phyloP scores from a whole-genome alignment of 2,797 vertebrate genomes.

The Brotula barbata region DNA sequence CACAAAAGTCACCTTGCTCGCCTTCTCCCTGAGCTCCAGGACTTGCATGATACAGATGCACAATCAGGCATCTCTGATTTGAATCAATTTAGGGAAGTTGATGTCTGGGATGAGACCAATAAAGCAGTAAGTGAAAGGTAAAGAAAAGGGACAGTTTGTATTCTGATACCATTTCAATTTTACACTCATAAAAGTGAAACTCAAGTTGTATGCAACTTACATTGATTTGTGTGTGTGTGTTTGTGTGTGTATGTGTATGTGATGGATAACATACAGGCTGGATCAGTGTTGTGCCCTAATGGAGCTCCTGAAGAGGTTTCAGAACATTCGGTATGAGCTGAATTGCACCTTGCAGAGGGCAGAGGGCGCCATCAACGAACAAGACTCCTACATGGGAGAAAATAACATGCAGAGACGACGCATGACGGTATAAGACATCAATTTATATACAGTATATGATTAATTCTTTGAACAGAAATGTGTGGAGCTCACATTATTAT shows the following conservation, averaged over 20 bases:
- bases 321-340: slow-evolving; percentile 79
- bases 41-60: slow-evolving; percentile 63
- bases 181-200: no score
- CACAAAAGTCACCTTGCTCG: slow-evolving; percentile 79
- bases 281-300: slow-evolving; percentile 81
- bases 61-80: slow-evolving; percentile 47
- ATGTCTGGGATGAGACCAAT: slow-evolving; percentile 82
- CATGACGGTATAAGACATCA: slow-evolving; percentile 72
- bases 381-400: slow-evolving; percentile 87
- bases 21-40: slow-evolving; percentile 76
- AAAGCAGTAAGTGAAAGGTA: slow-evolving; percentile 82
- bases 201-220: neutral
- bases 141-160: neutral
- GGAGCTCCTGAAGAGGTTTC: slow-evolving; percentile 88
- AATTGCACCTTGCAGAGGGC: slow-evolving; percentile 84
- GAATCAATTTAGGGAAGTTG: slow-evolving; percentile 57
- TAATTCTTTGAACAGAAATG: no score
- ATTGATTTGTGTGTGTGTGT: slow-evolving; percentile 6
- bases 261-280: slow-evolving; percentile 75
- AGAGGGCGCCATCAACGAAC: slow-evolving; percentile 81
- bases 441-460: neutral
- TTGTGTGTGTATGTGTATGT: no score
- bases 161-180: neutral
- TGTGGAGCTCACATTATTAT: no score
- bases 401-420: slow-evolving; percentile 86